Conservation (phyloP, 2,113 vertebrate genomes). For the Pipa parva region DNA sequence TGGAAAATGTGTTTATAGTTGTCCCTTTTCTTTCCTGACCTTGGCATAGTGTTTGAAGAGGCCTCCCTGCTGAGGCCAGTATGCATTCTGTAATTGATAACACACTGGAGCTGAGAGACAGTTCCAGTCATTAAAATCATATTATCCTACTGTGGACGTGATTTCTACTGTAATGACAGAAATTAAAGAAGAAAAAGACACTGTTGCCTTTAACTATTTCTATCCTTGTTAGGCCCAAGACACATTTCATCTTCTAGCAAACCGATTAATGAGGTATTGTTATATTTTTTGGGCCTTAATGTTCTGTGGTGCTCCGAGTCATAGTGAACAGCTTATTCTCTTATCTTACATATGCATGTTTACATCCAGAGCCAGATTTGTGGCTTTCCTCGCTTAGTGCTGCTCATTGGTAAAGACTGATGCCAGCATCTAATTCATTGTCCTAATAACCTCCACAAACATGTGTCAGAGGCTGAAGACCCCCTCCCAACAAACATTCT, state of each 20-base stretch:
- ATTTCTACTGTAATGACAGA: background rate
- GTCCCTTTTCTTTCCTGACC: background rate
- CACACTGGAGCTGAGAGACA: background rate
- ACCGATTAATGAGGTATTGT: constrained; percentile 8
- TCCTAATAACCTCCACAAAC: constrained; percentile 23
- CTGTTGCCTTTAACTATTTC: background rate
- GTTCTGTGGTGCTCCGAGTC: background rate
- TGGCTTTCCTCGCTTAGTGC: constrained; percentile 14
- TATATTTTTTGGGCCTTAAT: background rate
- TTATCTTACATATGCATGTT: constrained; percentile 26
- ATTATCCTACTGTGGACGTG: background rate
- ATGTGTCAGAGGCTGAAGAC: constrained; percentile 9
- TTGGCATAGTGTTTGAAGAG: background rate
- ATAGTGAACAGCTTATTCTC: background rate
- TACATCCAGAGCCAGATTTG: constrained; percentile 31
- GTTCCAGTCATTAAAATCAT: constrained; percentile 21
- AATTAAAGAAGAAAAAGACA: background rate
- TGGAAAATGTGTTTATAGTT: background rate
- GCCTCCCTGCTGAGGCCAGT: background rate
- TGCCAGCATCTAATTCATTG: constrained; percentile 26
- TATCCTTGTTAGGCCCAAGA: too few species aligned
- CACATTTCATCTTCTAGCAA: background rate
- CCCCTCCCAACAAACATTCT: background rate
- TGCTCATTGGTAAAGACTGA: constrained; percentile 1
- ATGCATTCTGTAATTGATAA: constrained; percentile 13